Evolutionary conservation across 37 sponge, comb jelly and placozoan species (phyloP).

Genomic region (Corticium candelabrum): DNA sequence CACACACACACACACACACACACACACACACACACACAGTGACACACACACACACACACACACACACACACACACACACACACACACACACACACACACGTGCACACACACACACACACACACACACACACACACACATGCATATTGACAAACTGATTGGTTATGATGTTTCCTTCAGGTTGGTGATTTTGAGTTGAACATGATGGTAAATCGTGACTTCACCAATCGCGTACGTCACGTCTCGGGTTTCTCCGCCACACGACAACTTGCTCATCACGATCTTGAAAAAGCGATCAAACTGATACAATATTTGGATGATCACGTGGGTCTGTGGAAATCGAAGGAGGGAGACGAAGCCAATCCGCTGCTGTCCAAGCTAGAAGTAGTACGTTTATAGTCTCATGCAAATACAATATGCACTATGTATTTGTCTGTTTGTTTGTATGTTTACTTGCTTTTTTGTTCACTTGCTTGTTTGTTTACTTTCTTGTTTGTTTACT

Average conservation of each 20-base stretch:
- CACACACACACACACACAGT: too few species aligned
- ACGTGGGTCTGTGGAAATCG: slow-evolving; percentile 49
- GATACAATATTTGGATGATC: slow-evolving; percentile 53
- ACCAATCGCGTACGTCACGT: slow-evolving; percentile 61
- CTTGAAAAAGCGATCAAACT: slow-evolving; percentile 35
- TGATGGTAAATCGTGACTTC: slow-evolving; percentile 75
- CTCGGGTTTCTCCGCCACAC: slow-evolving; percentile 14
- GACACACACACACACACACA: too few species aligned
- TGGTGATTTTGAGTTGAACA: slow-evolving; percentile 45
- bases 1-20: too few species aligned
- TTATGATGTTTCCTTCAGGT: slow-evolving; percentile 35
- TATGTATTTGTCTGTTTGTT: too few species aligned
- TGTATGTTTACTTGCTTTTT: too few species aligned
- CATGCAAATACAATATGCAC: too few species aligned
- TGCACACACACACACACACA: slow-evolving; percentile 15
- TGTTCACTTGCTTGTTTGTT: too few species aligned
- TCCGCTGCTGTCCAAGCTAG: background rate
- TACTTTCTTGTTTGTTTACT: too few species aligned
- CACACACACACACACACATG: slow-evolving; percentile 29
- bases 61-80: slow-evolving; percentile 19
- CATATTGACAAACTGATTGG: slow-evolving; percentile 16
- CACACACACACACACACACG: slow-evolving; percentile 27
- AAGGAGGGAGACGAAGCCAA: background rate
- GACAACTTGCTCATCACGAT: slow-evolving; percentile 47
- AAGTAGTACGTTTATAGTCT: too few species aligned